Conservation (phyloP, 2,888 invertebrate genomes). For the Leucania comma region DNA sequence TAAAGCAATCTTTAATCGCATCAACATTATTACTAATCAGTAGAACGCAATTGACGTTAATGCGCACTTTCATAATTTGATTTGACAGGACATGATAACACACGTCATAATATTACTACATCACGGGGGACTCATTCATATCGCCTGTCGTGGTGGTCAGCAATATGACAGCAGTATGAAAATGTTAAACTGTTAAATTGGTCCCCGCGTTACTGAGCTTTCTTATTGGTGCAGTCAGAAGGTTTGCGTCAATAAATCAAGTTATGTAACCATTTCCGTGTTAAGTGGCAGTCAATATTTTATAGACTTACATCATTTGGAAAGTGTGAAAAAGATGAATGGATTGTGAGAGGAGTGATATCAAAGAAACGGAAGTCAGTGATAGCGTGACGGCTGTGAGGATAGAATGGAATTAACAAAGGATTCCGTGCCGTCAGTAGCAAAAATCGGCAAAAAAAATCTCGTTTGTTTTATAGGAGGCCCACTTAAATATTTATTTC, state of each 20-base stretch:
- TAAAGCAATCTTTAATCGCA: background rate
- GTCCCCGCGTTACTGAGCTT: constrained; percentile 3
- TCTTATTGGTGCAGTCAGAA: background rate
- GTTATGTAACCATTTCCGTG: background rate
- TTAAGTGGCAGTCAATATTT: background rate
- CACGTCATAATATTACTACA: constrained; percentile 11
- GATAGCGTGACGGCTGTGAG: no score
- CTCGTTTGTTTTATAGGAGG: no score
- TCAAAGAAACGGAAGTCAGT: no score
- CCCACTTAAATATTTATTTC: no score
- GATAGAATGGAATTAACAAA: no score
- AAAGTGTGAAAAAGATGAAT: no score
- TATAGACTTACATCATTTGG: no score
- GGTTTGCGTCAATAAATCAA: background rate
- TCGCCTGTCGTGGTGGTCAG: constrained; percentile 20
- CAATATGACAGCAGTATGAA: background rate
- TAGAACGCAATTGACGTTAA: constrained; percentile 16
- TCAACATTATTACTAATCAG: background rate
- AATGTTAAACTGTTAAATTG: constrained; percentile 8
- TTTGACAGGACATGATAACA: constrained; percentile 18
- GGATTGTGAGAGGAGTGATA: background rate
- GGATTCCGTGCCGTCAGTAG: no score
- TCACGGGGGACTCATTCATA: constrained; percentile 33
- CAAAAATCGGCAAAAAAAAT: no score
- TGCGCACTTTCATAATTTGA: constrained; percentile 28